Evolutionary conservation across 2,113 vertebrate genomes (phyloP).

Genomic region (Athene noctua): DNA sequence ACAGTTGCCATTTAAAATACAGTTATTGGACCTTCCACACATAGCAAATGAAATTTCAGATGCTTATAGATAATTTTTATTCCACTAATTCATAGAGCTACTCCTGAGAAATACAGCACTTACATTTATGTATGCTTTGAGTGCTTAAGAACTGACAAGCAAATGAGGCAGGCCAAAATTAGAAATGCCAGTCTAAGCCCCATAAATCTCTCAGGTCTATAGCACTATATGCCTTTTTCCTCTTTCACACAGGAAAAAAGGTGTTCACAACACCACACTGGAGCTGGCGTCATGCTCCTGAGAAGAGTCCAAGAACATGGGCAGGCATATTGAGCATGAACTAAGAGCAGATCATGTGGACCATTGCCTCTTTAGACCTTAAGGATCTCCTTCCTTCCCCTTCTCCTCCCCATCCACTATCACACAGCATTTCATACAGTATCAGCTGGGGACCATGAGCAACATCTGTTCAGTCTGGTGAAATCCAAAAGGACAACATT

Average conservation of each 20-base stretch:
- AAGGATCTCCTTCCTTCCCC: neutral
- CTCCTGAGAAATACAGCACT: neutral
- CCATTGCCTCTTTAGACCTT: neutral
- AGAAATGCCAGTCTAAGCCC: neutral
- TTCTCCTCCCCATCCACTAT: rapidly evolving
- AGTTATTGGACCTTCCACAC: neutral
- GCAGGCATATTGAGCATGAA: neutral
- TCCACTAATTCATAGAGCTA: neutral
- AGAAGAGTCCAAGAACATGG: neutral
- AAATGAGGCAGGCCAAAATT: neutral
- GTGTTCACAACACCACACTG: neutral
- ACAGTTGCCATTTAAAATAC: neutral
- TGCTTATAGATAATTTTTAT: neutral
- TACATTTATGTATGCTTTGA: neutral
- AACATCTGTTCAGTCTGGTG: neutral
- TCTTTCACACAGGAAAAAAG: neutral
- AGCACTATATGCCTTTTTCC: neutral
- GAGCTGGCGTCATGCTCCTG: neutral
- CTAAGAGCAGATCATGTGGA: neutral
- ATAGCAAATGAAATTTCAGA: neutral
- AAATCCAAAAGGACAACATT: neutral
- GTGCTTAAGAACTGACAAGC: neutral
- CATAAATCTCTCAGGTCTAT: neutral
- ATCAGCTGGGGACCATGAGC: neutral
- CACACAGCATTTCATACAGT: neutral